These are phyloP conservation scores for Monopterus albus DNA, from an alignment of 2,113 vertebrate species.

Conservation along the genomic window DNA sequence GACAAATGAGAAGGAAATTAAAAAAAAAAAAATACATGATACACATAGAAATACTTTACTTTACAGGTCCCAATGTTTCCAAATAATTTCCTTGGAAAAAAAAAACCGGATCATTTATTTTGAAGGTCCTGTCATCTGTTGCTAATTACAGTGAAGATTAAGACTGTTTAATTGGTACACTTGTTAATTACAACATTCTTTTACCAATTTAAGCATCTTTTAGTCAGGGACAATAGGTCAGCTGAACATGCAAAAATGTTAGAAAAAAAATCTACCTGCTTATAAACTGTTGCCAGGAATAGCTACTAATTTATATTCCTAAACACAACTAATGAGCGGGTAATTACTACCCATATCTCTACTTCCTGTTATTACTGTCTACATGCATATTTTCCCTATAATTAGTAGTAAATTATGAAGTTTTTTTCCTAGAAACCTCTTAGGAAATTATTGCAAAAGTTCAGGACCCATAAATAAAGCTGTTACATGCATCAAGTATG, in stretches of 20 bases:
- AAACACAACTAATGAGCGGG: not conserved
- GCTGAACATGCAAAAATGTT: not conserved
- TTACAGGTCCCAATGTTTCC: not conserved
- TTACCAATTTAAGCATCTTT: conserved; percentile 10
- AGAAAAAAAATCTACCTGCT: not conserved
- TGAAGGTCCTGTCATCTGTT: conserved; percentile 8
- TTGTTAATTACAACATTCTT: conserved; percentile 22
- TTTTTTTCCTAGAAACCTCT: not conserved
- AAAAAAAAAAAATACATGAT: not conserved
- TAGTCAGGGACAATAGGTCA: not conserved
- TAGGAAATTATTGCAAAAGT: not conserved
- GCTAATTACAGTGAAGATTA: not conserved
- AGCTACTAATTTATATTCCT: not conserved
- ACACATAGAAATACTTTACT: not conserved
- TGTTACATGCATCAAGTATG: not conserved
- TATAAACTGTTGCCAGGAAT: not conserved
- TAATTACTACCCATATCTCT: too few species aligned
- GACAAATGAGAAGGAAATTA: not conserved
- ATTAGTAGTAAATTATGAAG: not conserved
- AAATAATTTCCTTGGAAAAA: conserved; percentile 9
- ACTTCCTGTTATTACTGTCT: too few species aligned
- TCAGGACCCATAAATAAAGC: not conserved
- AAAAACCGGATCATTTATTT: too few species aligned
- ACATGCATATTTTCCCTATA: not conserved
- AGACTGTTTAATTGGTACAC: not conserved